phyloP scores from a whole-genome alignment of 2,113 vertebrate genomes.

The Thermophis baileyi region DNA sequence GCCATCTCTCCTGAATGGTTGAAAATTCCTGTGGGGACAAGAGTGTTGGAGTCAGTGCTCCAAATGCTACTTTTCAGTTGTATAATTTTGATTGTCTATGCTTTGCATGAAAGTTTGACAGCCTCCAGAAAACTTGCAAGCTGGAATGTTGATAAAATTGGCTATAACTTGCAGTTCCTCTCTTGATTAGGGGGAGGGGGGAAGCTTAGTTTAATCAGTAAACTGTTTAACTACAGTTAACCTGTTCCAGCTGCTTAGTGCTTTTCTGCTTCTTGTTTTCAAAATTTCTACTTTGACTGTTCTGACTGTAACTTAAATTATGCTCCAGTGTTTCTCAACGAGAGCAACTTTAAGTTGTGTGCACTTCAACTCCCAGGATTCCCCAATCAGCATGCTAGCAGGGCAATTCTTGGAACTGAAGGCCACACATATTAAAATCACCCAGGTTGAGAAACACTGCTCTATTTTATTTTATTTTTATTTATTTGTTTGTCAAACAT shows the following conservation, averaged over 20 bases:
- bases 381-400: too few relatives aligned
- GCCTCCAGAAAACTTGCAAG: not conserved
- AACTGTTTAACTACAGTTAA: not conserved
- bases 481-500: too few relatives aligned
- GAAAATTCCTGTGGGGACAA: too few relatives aligned
- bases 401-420: too few relatives aligned
- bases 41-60: not conserved
- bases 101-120: not conserved
- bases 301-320: not conserved
- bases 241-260: not conserved
- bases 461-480: too few relatives aligned
- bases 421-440: too few relatives aligned
- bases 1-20: too few relatives aligned
- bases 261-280: not conserved
- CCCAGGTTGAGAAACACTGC: too few relatives aligned
- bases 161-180: not conserved
- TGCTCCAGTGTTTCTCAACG: too few relatives aligned
- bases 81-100: not conserved
- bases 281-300: not conserved
- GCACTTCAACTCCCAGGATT: too few relatives aligned
- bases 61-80: not conserved
- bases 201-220: not conserved
- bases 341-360: too few relatives aligned
- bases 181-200: not conserved
- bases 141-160: not conserved